Conservation (phyloP, 2,797 vertebrate species). For the Gadopsis bispinosus region DNA sequence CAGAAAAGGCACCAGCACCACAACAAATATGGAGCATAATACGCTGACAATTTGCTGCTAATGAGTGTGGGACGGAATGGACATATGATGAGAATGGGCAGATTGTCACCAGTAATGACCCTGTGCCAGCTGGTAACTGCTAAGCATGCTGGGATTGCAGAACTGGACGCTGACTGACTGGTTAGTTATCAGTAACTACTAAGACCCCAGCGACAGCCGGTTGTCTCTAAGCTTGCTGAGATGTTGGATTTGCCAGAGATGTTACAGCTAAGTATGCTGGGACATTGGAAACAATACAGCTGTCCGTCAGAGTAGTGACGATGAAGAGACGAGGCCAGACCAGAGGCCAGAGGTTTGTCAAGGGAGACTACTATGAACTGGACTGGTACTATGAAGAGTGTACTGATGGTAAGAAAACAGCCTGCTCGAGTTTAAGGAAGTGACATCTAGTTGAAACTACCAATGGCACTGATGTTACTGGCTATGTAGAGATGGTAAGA, state of each 20-base stretch:
- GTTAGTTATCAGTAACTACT: conserved; percentile 14
- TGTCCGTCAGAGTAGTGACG: conserved; percentile 65
- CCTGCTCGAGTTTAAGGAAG: neutral
- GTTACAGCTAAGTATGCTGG: conserved; percentile 52
- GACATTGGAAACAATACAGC: conserved; percentile 42
- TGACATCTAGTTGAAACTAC: conserved; percentile 7
- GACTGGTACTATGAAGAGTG: conserved; percentile 99
- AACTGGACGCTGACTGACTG: conserved; percentile 17
- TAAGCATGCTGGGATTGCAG: conserved; percentile 63
- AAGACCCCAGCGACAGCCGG: conserved; percentile 34
- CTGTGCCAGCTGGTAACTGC: conserved; percentile 49
- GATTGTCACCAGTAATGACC: conserved; percentile 36
- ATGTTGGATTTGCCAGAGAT: conserved; percentile 22
- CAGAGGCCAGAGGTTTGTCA: conserved; percentile 98
- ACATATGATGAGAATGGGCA: conserved; percentile 48
- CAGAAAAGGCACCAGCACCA: conserved; percentile 38
- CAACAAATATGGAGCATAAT: conserved; percentile 50
- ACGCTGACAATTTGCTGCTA: conserved; percentile 39
- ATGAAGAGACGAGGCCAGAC: conserved; percentile 90
- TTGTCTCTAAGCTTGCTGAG: conserved; percentile 53
- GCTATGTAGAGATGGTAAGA: neutral
- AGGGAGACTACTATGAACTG: conserved; percentile 97
- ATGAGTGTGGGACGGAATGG: conserved; percentile 51
- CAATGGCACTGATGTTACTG: neutral
- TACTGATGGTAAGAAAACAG: conserved; percentile 91